phyloP scores from a whole-genome alignment of 2,797 vertebrate species.

The Gobio occitaniae region DNA sequence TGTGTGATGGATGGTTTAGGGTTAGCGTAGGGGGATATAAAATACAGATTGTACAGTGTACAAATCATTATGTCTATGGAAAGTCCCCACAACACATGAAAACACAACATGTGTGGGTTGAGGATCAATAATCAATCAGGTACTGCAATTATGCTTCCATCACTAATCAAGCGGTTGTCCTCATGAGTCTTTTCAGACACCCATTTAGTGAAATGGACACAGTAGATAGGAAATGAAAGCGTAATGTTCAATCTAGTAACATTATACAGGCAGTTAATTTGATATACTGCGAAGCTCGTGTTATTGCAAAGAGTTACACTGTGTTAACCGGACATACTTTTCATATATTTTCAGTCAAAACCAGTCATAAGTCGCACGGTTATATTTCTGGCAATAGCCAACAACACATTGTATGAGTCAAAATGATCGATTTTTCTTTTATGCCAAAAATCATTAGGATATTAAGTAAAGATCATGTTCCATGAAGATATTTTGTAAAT shows the following conservation, averaged over 20 bases:
- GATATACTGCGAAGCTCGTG: neutral
- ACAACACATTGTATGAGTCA: no score
- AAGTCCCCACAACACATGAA: no score
- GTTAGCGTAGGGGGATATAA: no score
- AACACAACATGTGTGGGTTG: neutral
- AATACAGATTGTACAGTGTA: no score
- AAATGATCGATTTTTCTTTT: no score
- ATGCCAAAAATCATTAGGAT: no score
- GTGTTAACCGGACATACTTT: neutral
- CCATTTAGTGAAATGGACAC: conserved; percentile 62
- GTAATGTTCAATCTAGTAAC: conserved; percentile 10
- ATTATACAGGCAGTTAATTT: neutral
- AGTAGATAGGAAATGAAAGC: conserved; percentile 39
- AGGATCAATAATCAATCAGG: conserved; percentile 59
- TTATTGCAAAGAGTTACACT: neutral
- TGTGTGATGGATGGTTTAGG: no score
- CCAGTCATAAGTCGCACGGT: no score
- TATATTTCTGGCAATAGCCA: no score
- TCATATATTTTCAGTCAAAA: neutral
- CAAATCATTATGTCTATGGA: no score
- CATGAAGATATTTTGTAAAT: no score
- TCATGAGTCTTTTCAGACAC: conserved; percentile 62
- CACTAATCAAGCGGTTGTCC: conserved; percentile 64
- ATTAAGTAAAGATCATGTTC: no score
- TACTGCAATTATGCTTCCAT: conserved; percentile 64